Base-by-base conservation (phyloP, 1,140 invertebrate genomes). In the Neocloeon triangulifer region DNA sequence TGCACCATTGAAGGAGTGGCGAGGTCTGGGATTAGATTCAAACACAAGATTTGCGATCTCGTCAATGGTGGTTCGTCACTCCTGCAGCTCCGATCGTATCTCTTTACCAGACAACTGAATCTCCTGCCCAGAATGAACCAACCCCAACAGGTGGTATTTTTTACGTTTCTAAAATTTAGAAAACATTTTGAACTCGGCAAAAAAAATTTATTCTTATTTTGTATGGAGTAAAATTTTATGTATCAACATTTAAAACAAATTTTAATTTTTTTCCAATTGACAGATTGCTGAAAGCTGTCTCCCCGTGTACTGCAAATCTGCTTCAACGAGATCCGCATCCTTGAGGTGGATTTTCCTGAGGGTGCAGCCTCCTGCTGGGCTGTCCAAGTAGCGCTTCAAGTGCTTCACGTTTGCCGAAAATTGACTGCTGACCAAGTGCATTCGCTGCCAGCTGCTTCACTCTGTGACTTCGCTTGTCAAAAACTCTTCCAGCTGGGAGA, bases 281-380 rank as follows among this genome's bases (percentile, higher is more conserved):
- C 42, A 84, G 73, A 69, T 89, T 40, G 80, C 82, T 5, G 68
- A 78, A 43, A 61, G 84, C 33, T 78, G 81, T 41, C 58, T 89
- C 39, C 69, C 70, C 15, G 89, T 85, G 50, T n/a, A n/a, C 64
- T 91, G 30, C 78, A 88, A 47, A 84, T 80, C 41, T 81, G 74
- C 32, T 59, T 82, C 15, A 67, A 73, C 35, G 85, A 94, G 55
- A 44, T 89, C 33, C 57, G 59, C 25, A 64, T 85, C 33, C 53
- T 92, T 33, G 75, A 84, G 47, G 68, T 86, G 23, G 58, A 56
- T 26, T 61, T 69, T 36, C 74, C 77, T 15, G 64, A 70, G 26
- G 91, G 89, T 19, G 77, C 86, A 0, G 57, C 88, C 2, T 70
- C 77, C 27, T 92, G 84, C 49, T 96, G 89, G 89, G 71, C 86